These are phyloP conservation scores for Drosophila testacea DNA, from an alignment of 2,888 invertebrate species.

Conservation along the genomic window DNA sequence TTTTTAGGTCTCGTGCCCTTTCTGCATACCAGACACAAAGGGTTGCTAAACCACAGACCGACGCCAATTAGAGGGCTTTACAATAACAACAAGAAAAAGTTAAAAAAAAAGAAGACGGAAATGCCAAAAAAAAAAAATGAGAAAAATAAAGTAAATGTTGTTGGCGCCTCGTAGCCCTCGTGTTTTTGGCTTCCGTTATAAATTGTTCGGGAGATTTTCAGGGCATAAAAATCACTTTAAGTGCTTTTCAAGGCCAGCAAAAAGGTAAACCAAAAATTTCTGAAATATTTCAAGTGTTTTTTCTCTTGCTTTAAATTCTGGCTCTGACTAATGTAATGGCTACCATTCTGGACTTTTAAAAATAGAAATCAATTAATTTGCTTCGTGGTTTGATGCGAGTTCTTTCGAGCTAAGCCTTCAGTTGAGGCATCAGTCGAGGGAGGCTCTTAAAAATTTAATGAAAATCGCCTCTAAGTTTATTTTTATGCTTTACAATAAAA, in stretches of 20 bases:
- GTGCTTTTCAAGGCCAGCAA: constrained; percentile 57
- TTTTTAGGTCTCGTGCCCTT: constrained; percentile 1
- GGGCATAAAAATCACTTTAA: constrained; percentile 57
- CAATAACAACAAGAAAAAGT: constrained; percentile 17
- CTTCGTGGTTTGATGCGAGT: constrained; percentile 19
- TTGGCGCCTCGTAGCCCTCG: constrained; percentile 44
- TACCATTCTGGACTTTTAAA: constrained; percentile 28
- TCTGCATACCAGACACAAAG: constrained; percentile 26
- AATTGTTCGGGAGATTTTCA: constrained; percentile 36
- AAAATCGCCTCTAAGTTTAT: constrained; percentile 67
- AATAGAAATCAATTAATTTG: constrained; percentile 68
- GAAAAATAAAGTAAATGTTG: constrained; percentile 46
- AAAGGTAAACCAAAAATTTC: constrained; percentile 34
- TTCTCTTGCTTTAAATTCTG: constrained; percentile 35
- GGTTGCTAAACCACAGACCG: constrained; percentile 52
- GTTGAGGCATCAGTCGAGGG: constrained; percentile 1
- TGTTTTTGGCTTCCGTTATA: constrained; percentile 31
- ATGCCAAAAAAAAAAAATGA: constrained; percentile 25
- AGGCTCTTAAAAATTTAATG: constrained; percentile 66
- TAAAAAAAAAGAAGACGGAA: constrained; percentile 32
- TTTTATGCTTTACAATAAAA: constrained; percentile 71
- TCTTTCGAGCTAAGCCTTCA: not conserved
- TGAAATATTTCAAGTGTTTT: constrained; percentile 28
- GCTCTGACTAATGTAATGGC: constrained; percentile 41
- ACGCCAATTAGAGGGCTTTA: constrained; percentile 52